Conservation (phyloP, 2,113 vertebrate genomes). For the Oceanites oceanicus region DNA sequence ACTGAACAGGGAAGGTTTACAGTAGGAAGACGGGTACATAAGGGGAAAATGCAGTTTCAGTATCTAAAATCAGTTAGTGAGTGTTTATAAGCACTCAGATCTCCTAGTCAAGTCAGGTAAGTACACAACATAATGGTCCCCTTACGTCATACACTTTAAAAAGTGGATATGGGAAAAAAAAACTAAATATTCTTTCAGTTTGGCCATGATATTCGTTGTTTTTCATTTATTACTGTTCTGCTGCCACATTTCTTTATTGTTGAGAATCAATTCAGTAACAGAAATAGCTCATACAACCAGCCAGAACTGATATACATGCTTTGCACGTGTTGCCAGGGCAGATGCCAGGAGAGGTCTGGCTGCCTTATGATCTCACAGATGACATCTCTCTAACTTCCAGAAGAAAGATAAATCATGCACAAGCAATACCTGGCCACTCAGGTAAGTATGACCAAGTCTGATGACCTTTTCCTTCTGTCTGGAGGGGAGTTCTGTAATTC, state of each 20-base stretch:
- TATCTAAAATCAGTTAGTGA: background rate
- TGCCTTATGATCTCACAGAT: background rate
- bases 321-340: accelerated
- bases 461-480: background rate
- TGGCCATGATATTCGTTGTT: background rate
- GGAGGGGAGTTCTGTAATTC: background rate
- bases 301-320: background rate
- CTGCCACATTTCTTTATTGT: background rate
- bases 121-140: accelerated
- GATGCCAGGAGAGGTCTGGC: background rate
- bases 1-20: background rate
- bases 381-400: background rate
- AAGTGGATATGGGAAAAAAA: background rate
- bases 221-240: background rate
- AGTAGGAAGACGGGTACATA: background rate
- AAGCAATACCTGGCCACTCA: background rate
- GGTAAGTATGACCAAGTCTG: background rate
- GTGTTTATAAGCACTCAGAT: background rate
- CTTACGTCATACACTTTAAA: background rate
- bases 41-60: background rate
- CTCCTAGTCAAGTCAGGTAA: background rate
- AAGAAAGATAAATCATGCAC: background rate
- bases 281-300: background rate
- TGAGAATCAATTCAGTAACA: background rate
- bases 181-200: background rate